Evolutionary conservation across 2,888 invertebrate species (phyloP), one percentile per base, ranked within the genome.

Genomic region (Heteromyza rotundicornis): DNA sequence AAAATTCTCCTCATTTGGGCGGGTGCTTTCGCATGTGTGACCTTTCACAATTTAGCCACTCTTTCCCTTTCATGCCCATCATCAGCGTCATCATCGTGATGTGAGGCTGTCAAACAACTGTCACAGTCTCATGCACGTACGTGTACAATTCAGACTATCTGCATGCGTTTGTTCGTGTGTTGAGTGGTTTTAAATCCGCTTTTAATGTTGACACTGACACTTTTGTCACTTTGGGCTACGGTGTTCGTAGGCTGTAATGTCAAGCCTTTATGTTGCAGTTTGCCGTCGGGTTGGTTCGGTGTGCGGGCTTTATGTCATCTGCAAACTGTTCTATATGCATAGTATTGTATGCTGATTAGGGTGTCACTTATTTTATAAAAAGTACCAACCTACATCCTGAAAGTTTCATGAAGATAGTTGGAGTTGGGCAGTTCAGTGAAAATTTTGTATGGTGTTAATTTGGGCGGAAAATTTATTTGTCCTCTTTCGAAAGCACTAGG

Each of bases 181-280:
- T 74, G 74, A 75, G 75, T 77, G 73, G 75, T 75, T 79, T 78
- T 79, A 76, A 79, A 79, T 79, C 79, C 78, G 78, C 78, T 79
- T 79, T 79, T 76, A 78, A 79, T 79, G 78, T 79, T 79, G 79
- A 78, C 79, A 79, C 78, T 75, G 78, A 77, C 78, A 78, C 79
- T 76, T 75, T 71, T 74, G 76, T 72, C 77, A 75, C 70, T 66
- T 67, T 54, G 40, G 57, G 52, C 49, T 56, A 58, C 49, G 52
- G 14, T 22, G 51, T 51, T 7, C 23, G 72, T 75, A 77, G 77
- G 77, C 76, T 77, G 77, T 75, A 77, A 77, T 77, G 76, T 77
- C 77, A 77, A 77, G 32, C 32, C 32, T 32, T 32, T 32, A 12
- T 12, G 32, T 8, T 40, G 40, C n/a, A 40, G 12, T 40, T n/a